Base-by-base conservation (phyloP, 2,797 vertebrate genomes). In the Gymnoscopelus microlampas region DNA sequence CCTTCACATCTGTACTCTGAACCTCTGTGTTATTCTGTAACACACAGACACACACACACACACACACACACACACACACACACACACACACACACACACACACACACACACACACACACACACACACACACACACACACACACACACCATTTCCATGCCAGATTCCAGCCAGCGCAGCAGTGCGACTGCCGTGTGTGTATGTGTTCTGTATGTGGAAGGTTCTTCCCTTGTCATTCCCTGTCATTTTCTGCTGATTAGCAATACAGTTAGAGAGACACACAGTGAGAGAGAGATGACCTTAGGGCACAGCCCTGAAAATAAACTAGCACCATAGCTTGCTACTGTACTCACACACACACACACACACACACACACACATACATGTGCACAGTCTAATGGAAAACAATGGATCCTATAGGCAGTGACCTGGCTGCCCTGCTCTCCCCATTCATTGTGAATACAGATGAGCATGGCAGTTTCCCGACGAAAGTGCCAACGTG, bases 241-340 rank as follows among this genome's bases (percentile, higher is more conserved):
- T 73, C 76, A 60, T 76, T 90, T 91, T 91, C 74, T 93, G 91
- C 88, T 91, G 92, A 93, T 92, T 78, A 87, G 82, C 77, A 79
- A 82, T 72, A 81, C 82, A 72, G 60, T 68, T 81, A 71, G 7
- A 53, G 60, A 26, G 12, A 26, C 70, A 47, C 1, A 10, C 4
- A 56, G 54, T 24, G 26, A 32, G 24, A 29, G 26, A 57, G 55
- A 81, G 73, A 74, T 78, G 85, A 92, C 91, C 76, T 87, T 74
- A 70, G 85, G 84, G 76, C 85, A 87, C 85, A 60, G 80, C 78
- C 82, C 79, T 79, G 73, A 88, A 93, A 91, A 88, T 89, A 90
- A 91, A 88, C 86, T 14, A 63, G 70, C 76, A 72, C 70, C 73
- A 44, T 79, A 58, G 65, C 47, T 19, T 12, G 78, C 77, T 82